phyloP scores from a whole-genome alignment of 1,140 invertebrate species.

The Drosophila sechellia region DNA sequence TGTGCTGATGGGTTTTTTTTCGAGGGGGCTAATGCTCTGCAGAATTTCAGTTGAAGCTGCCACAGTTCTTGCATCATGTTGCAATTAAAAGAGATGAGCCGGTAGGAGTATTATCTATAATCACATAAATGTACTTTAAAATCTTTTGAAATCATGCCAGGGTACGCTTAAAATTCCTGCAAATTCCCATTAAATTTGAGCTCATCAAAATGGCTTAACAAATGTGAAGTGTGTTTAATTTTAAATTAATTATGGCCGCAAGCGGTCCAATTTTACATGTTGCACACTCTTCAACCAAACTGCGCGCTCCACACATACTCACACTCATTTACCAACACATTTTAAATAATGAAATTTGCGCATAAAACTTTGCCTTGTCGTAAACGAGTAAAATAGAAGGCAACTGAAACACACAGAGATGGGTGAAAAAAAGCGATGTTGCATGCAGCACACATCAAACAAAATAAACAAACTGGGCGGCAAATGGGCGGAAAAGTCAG shows the following conservation, averaged over 20 bases:
- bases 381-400: slow-evolving; percentile 7
- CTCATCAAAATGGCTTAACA: slow-evolving; percentile 30
- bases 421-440: slow-evolving; percentile 18
- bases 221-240: slow-evolving; percentile 56
- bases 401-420: background rate
- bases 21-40: slow-evolving; percentile 6
- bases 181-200: background rate
- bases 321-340: slow-evolving; percentile 38
- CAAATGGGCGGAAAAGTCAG: slow-evolving; percentile 6
- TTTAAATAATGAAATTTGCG: slow-evolving; percentile 73
- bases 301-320: background rate
- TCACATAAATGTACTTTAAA: background rate
- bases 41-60: background rate
- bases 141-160: background rate
- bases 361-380: slow-evolving; percentile 69
- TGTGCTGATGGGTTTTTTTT: background rate
- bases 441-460: slow-evolving; percentile 50
- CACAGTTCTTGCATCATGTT: background rate
- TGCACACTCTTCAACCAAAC: background rate
- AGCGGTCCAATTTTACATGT: slow-evolving; percentile 18
- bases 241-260: slow-evolving; percentile 62
- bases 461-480: slow-evolving; percentile 32
- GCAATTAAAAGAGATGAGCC: background rate
- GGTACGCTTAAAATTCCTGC: background rate
- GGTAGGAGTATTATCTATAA: too few species aligned